Base-by-base conservation (phyloP, 2,113 vertebrate genomes). In the Sarotherodon lohbergeri region DNA sequence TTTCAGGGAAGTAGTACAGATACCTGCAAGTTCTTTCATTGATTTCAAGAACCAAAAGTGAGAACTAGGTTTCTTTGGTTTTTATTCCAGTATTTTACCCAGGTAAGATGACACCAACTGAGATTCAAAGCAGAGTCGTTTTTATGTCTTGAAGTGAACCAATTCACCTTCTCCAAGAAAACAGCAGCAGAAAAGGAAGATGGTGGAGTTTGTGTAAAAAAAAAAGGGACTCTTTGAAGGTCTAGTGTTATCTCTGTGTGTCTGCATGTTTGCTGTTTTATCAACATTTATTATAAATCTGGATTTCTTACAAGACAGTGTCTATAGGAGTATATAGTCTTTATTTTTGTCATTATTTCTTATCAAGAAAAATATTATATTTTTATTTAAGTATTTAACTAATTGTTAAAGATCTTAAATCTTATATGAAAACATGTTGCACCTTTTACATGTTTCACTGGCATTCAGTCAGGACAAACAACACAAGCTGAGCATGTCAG, bases 401-500 rank as follows among this genome's bases (percentile, higher is more conserved):
- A 9, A 27, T 46, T 46, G 13, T 29, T 27, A 73, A 11, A 73
- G 0, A 17, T 46, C n/a, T 43, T 71, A 68, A 73, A 73, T 73
- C 22, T 11, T 2, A 0, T 73, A 1, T 73, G 0, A 17, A 73
- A 73, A 29, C 2, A 46, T 11, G 14, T 9, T 46, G 68, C 22
- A 73, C 24, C 3, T 73, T 73, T 48, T 29, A 24, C 66, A 48
- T 27, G 68, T 10, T 46, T 46, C 41, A 29, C 9, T 73, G 66
- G 66, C 22, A 43, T 43, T 46, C 39, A 24, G 39, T 6, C n/a
- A 73, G 39, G 39, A 24, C 2, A 46, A 73, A 43, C 39, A 71
- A 66, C 36, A 41, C n/a, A 24, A 0, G 0, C 0, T 14, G 6
- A 14, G 66, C 7, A 24, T 24, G 36, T 22, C 39, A 43, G 61